Percentiles rank a stretch among this genome's conserved stretches.
Evolutionary conservation across 2,797 vertebrate genomes (phyloP).

Genomic region (Molothrus aeneus): DNA sequence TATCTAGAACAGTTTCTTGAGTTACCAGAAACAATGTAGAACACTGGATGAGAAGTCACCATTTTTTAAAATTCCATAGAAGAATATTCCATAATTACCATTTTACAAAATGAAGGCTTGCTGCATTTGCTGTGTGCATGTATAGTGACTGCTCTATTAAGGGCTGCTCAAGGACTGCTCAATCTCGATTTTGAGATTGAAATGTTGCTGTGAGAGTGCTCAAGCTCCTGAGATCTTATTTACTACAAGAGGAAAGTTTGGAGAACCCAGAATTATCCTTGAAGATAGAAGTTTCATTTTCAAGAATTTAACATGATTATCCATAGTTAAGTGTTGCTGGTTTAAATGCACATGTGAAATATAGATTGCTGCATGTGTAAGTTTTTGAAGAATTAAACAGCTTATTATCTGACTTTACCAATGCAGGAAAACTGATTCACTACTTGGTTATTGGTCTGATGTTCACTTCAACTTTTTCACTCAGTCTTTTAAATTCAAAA

Average conservation of each 20-base stretch:
- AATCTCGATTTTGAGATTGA: not conserved
- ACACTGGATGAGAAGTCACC: not conserved
- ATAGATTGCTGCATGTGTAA: not conserved
- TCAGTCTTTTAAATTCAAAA: not conserved
- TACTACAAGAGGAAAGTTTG: not conserved
- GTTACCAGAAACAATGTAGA: not conserved
- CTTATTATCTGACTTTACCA: not conserved
- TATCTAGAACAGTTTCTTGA: not conserved
- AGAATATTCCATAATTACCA: not conserved
- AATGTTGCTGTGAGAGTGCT: not conserved
- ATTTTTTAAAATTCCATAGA: not conserved
- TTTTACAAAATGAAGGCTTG: not conserved
- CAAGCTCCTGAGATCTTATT: not conserved
- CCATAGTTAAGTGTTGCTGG: not conserved
- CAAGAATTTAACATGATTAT: not conserved
- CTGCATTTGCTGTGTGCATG: not conserved
- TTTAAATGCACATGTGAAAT: not conserved
- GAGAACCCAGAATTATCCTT: not conserved
- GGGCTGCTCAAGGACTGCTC: too few species aligned
- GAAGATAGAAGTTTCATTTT: not conserved
- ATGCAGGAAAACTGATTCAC: not conserved
- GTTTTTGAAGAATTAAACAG: not conserved
- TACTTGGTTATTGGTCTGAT: not conserved
- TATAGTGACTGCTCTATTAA: fast-evolving
- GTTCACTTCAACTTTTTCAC: not conserved